phyloP scores from a whole-genome alignment of 2,113 vertebrate species.

The mouse (Mus musculus) region DNA sequence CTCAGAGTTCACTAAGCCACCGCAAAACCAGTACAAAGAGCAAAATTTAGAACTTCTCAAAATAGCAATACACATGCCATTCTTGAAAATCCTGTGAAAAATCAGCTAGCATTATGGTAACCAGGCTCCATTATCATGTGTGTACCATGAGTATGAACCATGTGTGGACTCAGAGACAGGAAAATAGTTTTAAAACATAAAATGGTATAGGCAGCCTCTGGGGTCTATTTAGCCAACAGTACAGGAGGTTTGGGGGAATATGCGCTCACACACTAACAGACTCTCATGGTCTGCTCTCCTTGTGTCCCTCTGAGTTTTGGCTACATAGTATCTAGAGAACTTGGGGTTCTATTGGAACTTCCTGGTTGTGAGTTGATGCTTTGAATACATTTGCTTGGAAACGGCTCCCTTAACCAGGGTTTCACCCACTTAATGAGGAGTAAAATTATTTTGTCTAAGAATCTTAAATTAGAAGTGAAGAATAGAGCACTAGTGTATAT shows the following conservation, averaged over 20 bases:
- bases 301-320: not conserved
- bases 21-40: not conserved
- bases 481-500: not conserved
- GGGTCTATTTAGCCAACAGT: not conserved
- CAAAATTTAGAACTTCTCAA: constrained; percentile 34
- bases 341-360: not conserved
- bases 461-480: not conserved
- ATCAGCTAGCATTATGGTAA: not conserved
- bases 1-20: constrained; percentile 41
- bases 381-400: not conserved
- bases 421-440: not conserved
- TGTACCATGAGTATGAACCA: not conserved
- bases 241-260: not conserved
- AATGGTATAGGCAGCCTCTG: not conserved
- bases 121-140: not conserved
- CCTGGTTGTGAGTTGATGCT: not conserved
- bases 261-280: too few relatives aligned
- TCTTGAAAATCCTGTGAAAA: constrained; percentile 7
- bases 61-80: not conserved
- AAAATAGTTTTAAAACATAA: constrained; percentile 28
- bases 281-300: not conserved
- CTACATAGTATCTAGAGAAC: not conserved
- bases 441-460: not conserved
- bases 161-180: not conserved
- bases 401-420: not conserved